phyloP scores from a whole-genome alignment of 2,888 invertebrate genomes.

The Altica lythri region DNA sequence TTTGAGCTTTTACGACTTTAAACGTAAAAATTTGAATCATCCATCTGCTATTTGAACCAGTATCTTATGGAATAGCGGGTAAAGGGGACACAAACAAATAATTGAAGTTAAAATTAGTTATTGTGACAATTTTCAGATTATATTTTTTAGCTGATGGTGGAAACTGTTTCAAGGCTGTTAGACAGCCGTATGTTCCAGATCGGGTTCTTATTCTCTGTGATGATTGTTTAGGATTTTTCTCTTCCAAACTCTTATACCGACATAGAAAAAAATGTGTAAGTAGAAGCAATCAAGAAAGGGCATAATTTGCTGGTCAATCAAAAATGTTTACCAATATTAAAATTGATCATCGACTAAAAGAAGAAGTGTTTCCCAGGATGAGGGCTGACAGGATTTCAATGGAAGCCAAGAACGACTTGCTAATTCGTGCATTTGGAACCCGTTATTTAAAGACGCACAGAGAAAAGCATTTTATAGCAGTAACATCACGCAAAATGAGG shows the following conservation, averaged over 20 bases:
- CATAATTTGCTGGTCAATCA: slow-evolving; percentile 16
- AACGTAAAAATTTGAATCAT: no score
- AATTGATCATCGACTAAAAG: slow-evolving; percentile 14
- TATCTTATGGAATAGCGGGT: no score
- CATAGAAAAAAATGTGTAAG: slow-evolving; percentile 36
- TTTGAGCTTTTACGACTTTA: no score
- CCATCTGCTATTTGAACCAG: no score
- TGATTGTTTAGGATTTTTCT: slow-evolving; percentile 40
- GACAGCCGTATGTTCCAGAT: no score
- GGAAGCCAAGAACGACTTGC: slow-evolving; percentile 1
- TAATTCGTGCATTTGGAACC: slow-evolving; percentile 35
- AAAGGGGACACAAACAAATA: no score
- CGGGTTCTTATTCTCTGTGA: no score
- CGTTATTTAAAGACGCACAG: slow-evolving; percentile 29
- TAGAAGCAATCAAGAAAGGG: slow-evolving; percentile 7
- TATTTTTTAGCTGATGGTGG: no score
- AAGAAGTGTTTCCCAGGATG: slow-evolving; percentile 16
- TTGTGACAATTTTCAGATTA: no score
- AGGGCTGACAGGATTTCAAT: slow-evolving; percentile 6
- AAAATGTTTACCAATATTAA: no score
- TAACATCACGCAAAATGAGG: slow-evolving; percentile 12
- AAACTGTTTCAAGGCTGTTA: no score
- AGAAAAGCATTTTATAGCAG: slow-evolving; percentile 28
- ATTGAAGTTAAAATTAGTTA: no score
- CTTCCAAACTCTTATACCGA: slow-evolving; percentile 34